phyloP scores from a whole-genome alignment of 2,113 vertebrate species.

The Desmodus rotundus region DNA sequence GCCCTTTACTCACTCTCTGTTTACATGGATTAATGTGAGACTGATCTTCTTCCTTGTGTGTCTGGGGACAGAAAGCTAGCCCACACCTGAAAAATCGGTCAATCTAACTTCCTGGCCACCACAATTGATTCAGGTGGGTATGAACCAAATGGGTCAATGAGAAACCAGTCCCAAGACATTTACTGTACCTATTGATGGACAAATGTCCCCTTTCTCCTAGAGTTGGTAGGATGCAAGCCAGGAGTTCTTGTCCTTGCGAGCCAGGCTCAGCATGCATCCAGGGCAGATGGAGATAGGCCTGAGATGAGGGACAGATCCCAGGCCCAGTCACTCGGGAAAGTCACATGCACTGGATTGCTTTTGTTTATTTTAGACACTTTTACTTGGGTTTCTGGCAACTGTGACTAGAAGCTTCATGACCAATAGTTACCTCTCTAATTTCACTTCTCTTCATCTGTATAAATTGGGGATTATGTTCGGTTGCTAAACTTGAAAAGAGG shows the following conservation, averaged over 20 bases:
- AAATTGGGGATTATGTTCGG: neutral
- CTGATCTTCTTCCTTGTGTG: neutral
- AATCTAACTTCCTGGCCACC: neutral
- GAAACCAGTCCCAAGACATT: neutral
- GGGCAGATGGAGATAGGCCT: neutral
- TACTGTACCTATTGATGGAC: neutral
- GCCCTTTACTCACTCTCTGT: neutral
- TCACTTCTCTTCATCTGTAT: neutral
- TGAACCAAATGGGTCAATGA: neutral
- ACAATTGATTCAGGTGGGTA: neutral
- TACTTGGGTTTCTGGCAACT: neutral
- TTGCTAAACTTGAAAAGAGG: conserved; percentile 5
- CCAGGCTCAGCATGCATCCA: neutral
- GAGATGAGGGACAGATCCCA: neutral
- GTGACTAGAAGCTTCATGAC: neutral
- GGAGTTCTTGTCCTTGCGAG: neutral
- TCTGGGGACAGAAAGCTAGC: neutral
- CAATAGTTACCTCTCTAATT: neutral
- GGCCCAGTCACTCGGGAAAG: neutral
- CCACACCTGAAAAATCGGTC: too few relatives aligned
- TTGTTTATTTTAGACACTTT: neutral
- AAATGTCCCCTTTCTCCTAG: neutral
- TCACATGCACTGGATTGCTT: neutral
- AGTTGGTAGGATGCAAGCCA: neutral
- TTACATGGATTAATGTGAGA: neutral